Conservation (phyloP, 1,140 invertebrate species). For the Cotesia typhae region DNA sequence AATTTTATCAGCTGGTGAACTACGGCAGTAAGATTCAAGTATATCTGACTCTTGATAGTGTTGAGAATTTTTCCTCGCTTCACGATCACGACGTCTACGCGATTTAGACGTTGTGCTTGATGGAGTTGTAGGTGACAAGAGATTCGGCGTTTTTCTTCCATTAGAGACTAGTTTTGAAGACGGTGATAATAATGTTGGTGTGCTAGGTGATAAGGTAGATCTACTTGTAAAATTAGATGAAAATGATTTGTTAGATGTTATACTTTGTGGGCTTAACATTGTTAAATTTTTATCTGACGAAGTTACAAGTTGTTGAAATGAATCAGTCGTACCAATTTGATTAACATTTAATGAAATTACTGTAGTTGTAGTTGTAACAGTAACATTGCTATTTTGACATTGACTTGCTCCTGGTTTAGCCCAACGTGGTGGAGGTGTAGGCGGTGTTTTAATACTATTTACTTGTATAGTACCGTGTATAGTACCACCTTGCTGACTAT, state of each 20-base stretch:
- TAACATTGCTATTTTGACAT: constrained; percentile 79
- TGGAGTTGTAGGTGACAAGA: constrained; percentile 60
- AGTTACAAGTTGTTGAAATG: constrained; percentile 47
- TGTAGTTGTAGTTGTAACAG: constrained; percentile 56
- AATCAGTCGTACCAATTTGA: constrained; percentile 47
- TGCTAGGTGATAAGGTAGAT: constrained; percentile 53
- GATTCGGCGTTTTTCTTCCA: constrained; percentile 47
- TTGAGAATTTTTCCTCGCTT: constrained; percentile 66
- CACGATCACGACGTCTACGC: constrained; percentile 57
- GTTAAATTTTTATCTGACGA: constrained; percentile 27
- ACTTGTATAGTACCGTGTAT: not conserved
- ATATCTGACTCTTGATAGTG: constrained; percentile 85
- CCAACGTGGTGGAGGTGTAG: constrained; percentile 71
- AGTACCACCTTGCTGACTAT: constrained; percentile 40
- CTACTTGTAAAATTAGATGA: constrained; percentile 52
- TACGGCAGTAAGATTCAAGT: constrained; percentile 86
- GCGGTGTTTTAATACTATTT: constrained; percentile 69
- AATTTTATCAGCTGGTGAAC: constrained; percentile 88
- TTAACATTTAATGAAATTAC: constrained; percentile 80
- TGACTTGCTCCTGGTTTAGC: constrained; percentile 69
- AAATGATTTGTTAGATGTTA: constrained; percentile 57
- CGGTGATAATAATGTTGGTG: constrained; percentile 50
- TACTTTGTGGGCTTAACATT: constrained; percentile 57
- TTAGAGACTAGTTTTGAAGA: constrained; percentile 52
- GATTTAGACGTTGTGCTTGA: constrained; percentile 58